Conservation (phyloP, 1,140 invertebrate species). For the Macrostomum lignano region DNA sequence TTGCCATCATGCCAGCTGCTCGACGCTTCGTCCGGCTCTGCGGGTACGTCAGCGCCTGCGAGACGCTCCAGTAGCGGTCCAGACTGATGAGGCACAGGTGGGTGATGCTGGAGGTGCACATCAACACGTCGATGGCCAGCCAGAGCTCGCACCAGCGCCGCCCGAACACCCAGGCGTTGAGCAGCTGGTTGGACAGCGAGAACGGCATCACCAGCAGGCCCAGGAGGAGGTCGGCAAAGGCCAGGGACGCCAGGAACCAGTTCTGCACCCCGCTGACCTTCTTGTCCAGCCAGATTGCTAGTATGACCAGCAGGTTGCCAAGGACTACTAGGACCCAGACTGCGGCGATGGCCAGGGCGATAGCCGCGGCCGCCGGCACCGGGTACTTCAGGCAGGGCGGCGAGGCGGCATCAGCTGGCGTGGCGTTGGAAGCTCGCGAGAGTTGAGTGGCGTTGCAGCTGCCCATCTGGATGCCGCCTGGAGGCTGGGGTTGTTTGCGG, state of each 20-base stretch:
- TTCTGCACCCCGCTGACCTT: slow-evolving; percentile 72
- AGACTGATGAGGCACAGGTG: slow-evolving; percentile 26
- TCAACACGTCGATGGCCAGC: slow-evolving; percentile 66
- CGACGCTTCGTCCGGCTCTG: slow-evolving; percentile 16
- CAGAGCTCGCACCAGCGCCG: slow-evolving; percentile 64
- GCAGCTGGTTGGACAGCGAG: slow-evolving; percentile 64
- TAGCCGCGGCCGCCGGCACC: background rate
- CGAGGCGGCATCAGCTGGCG: no score
- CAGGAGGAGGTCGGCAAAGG: slow-evolving; percentile 73
- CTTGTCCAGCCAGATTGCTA: slow-evolving; percentile 10
- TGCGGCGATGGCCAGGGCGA: background rate
- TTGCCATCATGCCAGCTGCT: slow-evolving; percentile 59
- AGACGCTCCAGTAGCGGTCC: slow-evolving; percentile 46
- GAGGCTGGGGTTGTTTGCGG: no score
- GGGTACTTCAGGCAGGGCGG: no score
- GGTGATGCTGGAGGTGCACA: slow-evolving; percentile 66
- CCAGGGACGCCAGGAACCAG: slow-evolving; percentile 83
- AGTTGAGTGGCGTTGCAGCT: no score
- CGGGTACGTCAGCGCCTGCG: background rate
- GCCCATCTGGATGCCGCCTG: no score
- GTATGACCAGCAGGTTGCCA: background rate
- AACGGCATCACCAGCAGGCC: slow-evolving; percentile 87
- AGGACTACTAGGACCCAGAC: background rate
- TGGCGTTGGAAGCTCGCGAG: no score
- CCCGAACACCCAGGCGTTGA: slow-evolving; percentile 62